phyloP scores from a whole-genome alignment of 2,888 invertebrate species.

The Lingula anatina region DNA sequence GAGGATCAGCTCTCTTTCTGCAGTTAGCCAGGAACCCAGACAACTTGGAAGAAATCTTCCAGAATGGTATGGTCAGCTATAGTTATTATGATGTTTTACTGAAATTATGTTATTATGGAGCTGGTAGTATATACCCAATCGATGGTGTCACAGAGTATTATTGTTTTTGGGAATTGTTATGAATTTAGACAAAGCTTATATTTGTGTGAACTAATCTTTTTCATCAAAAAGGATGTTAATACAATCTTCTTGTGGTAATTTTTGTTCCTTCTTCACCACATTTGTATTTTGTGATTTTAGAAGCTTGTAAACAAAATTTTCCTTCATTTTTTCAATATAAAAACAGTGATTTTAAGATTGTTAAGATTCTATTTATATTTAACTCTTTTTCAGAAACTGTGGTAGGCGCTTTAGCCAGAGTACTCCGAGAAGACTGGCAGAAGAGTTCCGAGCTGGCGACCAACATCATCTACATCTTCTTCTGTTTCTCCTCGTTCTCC shows the following conservation, averaged over 20 bases:
- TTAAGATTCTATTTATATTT: no score
- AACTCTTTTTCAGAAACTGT: slow-evolving; percentile 66
- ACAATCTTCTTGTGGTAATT: no score
- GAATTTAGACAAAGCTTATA: no score
- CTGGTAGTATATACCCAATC: not conserved
- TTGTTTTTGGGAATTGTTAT: no score
- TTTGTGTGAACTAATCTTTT: no score
- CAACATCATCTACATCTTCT: slow-evolving; percentile 93
- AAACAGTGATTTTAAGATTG: no score
- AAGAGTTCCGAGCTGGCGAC: slow-evolving; percentile 92
- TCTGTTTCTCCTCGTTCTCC: slow-evolving; percentile 92
- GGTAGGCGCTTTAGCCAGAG: slow-evolving; percentile 89
- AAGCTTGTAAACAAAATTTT: no score
- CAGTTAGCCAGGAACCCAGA: slow-evolving; percentile 89
- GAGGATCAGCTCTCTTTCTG: slow-evolving; percentile 82
- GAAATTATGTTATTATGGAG: not conserved
- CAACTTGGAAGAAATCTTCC: slow-evolving; percentile 85
- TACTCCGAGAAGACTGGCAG: slow-evolving; percentile 95
- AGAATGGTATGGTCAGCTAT: slow-evolving; percentile 70
- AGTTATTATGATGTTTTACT: not conserved
- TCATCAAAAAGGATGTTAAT: no score
- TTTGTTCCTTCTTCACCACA: no score
- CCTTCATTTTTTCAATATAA: no score
- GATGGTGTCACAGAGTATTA: no score
- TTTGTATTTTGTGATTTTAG: no score